A percentile compares a stretch with the other conserved stretches of the same genome.
Evolutionary conservation across 2,888 invertebrate species (phyloP).

Genomic region (Lithophane socia): DNA sequence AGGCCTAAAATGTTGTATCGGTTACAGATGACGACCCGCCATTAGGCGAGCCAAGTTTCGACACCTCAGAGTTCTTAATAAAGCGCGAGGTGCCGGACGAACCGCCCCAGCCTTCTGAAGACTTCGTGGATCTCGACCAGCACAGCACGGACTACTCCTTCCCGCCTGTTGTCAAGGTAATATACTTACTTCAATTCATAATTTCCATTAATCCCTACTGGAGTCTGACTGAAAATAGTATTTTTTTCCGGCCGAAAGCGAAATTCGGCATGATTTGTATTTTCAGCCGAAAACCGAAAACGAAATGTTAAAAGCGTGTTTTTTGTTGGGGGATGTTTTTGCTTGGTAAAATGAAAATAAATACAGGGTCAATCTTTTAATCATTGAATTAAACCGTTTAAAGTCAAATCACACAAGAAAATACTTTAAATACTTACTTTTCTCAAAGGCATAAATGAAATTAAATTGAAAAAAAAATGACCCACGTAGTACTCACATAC

Average conservation of each 20-base stretch:
- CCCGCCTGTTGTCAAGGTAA: slow-evolving; percentile 85
- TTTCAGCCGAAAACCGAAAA: background rate
- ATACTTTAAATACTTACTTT: background rate
- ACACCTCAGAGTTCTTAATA: slow-evolving; percentile 95
- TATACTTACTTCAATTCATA: background rate
- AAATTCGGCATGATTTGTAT: background rate
- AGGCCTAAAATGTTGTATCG: background rate
- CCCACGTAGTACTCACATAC: too few relatives aligned
- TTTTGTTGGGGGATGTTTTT: background rate
- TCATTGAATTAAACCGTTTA: background rate
- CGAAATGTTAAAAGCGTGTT: background rate
- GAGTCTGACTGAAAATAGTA: background rate
- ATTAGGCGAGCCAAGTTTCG: slow-evolving; percentile 95
- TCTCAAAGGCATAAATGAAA: background rate
- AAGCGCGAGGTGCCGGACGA: slow-evolving; percentile 86
- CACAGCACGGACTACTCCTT: slow-evolving; percentile 78
- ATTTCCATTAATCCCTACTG: background rate
- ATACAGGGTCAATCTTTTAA: background rate
- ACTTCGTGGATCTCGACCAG: slow-evolving; percentile 84
- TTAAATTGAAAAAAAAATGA: background rate
- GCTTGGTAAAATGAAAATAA: background rate
- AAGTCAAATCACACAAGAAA: background rate
- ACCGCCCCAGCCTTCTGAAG: slow-evolving; percentile 77
- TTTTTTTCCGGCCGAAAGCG: background rate
- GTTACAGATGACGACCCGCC: slow-evolving; percentile 88